phyloP scores from a whole-genome alignment of 2,888 invertebrate genomes.

The Eurytoma californica region DNA sequence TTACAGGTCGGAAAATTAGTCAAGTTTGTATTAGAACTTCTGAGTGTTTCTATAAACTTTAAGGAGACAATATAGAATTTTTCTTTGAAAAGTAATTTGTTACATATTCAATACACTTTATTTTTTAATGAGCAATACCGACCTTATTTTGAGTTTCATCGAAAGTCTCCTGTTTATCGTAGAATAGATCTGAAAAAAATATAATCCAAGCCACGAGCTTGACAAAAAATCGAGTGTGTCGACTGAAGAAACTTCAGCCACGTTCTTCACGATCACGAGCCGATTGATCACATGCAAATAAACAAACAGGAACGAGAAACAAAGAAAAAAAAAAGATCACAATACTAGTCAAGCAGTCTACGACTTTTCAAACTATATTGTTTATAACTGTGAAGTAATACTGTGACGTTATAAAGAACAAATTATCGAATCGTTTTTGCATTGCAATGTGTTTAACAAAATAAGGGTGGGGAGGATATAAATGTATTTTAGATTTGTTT shows the following conservation, averaged over 20 bases:
- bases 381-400: constrained; percentile 49
- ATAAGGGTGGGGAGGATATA: constrained; percentile 22
- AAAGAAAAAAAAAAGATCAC: constrained; percentile 5
- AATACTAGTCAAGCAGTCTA: constrained; percentile 44
- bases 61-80: constrained; percentile 15
- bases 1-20: constrained; percentile 29
- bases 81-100: constrained; percentile 5
- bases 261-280: neutral
- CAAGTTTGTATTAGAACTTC: constrained; percentile 18
- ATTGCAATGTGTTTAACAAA: constrained; percentile 16
- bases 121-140: constrained; percentile 2
- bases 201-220: constrained; percentile 11
- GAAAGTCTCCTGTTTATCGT: constrained; percentile 36
- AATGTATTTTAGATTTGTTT: constrained; percentile 38
- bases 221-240: constrained; percentile 29
- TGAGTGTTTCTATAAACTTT: constrained; percentile 39
- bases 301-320: too few species aligned
- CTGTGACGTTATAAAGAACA: constrained; percentile 26
- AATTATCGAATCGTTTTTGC: constrained; percentile 35
- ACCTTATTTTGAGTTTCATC: neutral
- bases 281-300: too few species aligned
- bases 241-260: constrained; percentile 30
- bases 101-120: constrained; percentile 12
- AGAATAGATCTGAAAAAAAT: constrained; percentile 11
- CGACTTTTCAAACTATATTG: constrained; percentile 28